phyloP scores from a whole-genome alignment of 2,888 invertebrate species.

The Globia sparganii region DNA sequence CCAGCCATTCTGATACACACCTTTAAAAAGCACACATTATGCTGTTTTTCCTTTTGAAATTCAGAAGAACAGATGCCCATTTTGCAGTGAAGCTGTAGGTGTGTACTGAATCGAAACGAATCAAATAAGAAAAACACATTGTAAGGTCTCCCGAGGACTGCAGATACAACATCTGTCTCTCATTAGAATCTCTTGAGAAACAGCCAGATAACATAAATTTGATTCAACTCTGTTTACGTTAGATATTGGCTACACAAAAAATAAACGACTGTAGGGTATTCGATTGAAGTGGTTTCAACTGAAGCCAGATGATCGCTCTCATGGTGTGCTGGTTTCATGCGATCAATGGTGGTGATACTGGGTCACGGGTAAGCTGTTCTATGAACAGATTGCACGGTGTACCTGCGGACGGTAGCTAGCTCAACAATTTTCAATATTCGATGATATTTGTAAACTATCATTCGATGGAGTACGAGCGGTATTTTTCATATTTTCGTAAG shows the following conservation, averaged over 20 bases:
- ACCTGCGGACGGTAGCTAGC: neutral
- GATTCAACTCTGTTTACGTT: slow-evolving; percentile 26
- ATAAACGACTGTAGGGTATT: slow-evolving; percentile 23
- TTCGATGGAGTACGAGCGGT: slow-evolving; percentile 8
- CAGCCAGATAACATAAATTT: slow-evolving; percentile 10
- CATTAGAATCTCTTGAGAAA: slow-evolving; percentile 33
- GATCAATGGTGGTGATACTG: slow-evolving; percentile 26
- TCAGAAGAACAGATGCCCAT: neutral
- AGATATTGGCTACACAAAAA: slow-evolving; percentile 23
- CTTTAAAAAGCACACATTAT: neutral
- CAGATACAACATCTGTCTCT: slow-evolving; percentile 10
- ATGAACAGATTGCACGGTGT: neutral
- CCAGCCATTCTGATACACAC: too few relatives aligned
- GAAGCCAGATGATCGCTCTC: slow-evolving; percentile 41
- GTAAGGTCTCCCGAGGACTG: neutral
- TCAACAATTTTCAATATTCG: slow-evolving; percentile 25
- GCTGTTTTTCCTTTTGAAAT: neutral
- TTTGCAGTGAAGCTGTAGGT: neutral
- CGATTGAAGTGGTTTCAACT: slow-evolving; percentile 43
- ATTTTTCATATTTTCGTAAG: slow-evolving; percentile 23
- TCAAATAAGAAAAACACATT: slow-evolving; percentile 6
- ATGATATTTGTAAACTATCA: slow-evolving; percentile 22
- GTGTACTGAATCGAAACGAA: neutral
- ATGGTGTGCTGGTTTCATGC: slow-evolving; percentile 26
- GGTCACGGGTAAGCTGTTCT: slow-evolving; percentile 42